These are phyloP conservation scores for Philopotamus ludificatus DNA, from an alignment of 1,140 invertebrate genomes.

Conservation along the genomic window DNA sequence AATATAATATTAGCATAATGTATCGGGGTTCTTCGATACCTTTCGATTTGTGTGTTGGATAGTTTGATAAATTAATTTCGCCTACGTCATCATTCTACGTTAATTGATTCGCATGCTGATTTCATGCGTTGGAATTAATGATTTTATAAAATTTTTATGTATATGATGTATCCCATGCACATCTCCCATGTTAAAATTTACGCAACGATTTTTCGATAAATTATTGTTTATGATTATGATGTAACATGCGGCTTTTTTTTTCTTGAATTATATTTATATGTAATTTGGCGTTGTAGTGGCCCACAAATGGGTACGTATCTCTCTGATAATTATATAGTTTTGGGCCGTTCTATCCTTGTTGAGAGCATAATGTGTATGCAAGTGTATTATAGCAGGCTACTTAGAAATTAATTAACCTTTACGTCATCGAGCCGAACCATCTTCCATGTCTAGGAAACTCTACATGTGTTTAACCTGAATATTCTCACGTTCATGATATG, in stretches of 20 bases:
- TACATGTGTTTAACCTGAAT: slow-evolving; percentile 24
- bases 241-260: too few relatives aligned
- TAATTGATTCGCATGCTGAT: too few relatives aligned
- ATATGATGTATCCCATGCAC: too few relatives aligned
- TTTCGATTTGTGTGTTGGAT: too few relatives aligned
- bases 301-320: neutral
- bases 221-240: neutral
- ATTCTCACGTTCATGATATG: slow-evolving; percentile 37
- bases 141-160: too few relatives aligned
- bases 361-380: slow-evolving; percentile 11
- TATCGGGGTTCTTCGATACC: too few relatives aligned
- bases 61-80: too few relatives aligned
- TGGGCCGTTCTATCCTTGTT: slow-evolving; percentile 8
- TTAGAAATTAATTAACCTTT: slow-evolving; percentile 33
- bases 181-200: too few relatives aligned
- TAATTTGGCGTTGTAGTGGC: neutral
- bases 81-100: too few relatives aligned
- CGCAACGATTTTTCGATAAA: too few relatives aligned
- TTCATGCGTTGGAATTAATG: too few relatives aligned
- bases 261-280: neutral
- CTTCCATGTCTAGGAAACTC: slow-evolving; percentile 4
- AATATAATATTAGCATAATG: too few relatives aligned
- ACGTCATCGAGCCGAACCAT: slow-evolving; percentile 2
- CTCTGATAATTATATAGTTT: slow-evolving; percentile 22
- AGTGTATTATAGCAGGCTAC: slow-evolving; percentile 18